These are phyloP conservation scores for Scelioninae gen. 2 DNA, from an alignment of 2,888 invertebrate species.

Conservation along the genomic window DNA sequence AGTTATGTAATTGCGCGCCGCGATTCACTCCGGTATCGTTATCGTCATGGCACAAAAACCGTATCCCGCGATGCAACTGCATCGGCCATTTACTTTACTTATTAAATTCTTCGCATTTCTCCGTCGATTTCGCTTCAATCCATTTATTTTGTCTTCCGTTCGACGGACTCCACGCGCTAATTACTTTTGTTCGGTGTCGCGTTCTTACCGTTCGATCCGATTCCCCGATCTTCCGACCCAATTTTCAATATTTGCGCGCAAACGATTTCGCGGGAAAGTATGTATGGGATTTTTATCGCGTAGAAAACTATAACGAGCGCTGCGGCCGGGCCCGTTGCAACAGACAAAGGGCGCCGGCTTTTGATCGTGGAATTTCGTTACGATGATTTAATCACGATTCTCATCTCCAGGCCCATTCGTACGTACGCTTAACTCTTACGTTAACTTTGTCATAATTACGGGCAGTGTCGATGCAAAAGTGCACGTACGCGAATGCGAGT, in stretches of 20 bases:
- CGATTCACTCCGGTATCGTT: slow-evolving; percentile 38
- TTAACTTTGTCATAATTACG: slow-evolving; percentile 31
- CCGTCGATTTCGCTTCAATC: slow-evolving; percentile 19
- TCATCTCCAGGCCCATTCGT: slow-evolving; percentile 32
- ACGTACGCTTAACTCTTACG: slow-evolving; percentile 31
- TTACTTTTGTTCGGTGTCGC: slow-evolving; percentile 26
- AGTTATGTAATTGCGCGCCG: slow-evolving; percentile 42
- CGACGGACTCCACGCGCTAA: slow-evolving; percentile 23
- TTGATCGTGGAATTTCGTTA: slow-evolving; percentile 30
- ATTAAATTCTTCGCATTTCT: slow-evolving; percentile 43
- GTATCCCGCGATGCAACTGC: slow-evolving; percentile 21
- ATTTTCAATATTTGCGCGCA: neutral
- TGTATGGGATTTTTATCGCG: neutral
- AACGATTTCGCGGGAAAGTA: neutral
- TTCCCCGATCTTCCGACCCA: neutral
- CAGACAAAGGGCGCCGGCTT: slow-evolving; percentile 19
- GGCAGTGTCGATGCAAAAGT: slow-evolving; percentile 27
- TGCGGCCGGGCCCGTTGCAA: slow-evolving; percentile 2
- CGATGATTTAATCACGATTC: slow-evolving; percentile 27
- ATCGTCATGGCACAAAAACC: slow-evolving; percentile 34
- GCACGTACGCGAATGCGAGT: slow-evolving; percentile 30
- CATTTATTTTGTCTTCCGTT: slow-evolving; percentile 35
- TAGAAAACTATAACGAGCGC: slow-evolving; percentile 7
- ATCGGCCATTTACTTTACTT: slow-evolving; percentile 37
- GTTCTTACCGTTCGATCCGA: too few species aligned